These are phyloP conservation scores for Ctenosaura bakeri DNA, from an alignment of 2,797 vertebrate genomes.

Conservation along the genomic window DNA sequence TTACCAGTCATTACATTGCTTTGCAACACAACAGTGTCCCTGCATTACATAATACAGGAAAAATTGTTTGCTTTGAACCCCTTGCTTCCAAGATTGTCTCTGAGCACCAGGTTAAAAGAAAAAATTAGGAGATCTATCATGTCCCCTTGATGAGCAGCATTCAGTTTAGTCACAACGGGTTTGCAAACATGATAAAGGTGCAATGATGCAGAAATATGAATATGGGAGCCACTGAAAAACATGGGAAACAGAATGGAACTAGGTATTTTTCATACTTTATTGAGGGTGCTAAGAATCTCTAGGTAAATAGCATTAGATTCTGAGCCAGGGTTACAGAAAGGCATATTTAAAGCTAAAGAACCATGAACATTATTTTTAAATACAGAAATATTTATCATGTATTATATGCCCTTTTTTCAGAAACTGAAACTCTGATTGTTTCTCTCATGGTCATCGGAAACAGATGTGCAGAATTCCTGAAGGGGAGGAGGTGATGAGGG, in stretches of 20 bases:
- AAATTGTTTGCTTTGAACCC: no score
- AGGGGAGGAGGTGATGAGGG: constrained; percentile 28
- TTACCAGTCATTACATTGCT: neutral
- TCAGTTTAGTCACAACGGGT: neutral
- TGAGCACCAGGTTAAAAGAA: neutral
- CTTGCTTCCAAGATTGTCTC: no score
- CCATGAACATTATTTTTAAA: constrained; percentile 73
- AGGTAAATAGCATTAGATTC: constrained; percentile 33
- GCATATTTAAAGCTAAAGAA: constrained; percentile 71
- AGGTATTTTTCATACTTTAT: constrained; percentile 11
- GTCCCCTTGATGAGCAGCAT: neutral
- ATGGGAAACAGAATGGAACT: neutral
- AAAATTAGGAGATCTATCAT: neutral
- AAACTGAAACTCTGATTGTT: constrained; percentile 74
- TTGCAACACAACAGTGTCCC: neutral
- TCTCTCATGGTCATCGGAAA: constrained; percentile 70
- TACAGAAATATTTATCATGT: constrained; percentile 73
- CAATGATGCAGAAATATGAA: constrained; percentile 5
- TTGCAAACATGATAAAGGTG: neutral
- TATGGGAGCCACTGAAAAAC: neutral
- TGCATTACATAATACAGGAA: no score
- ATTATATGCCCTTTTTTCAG: constrained; percentile 66
- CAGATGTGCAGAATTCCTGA: constrained; percentile 68
- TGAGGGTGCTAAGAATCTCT: constrained; percentile 14
- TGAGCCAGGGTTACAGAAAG: constrained; percentile 63